These are phyloP conservation scores for Chaenodraco wilsoni DNA, from an alignment of 2,797 vertebrate genomes.

Conservation along the genomic window DNA sequence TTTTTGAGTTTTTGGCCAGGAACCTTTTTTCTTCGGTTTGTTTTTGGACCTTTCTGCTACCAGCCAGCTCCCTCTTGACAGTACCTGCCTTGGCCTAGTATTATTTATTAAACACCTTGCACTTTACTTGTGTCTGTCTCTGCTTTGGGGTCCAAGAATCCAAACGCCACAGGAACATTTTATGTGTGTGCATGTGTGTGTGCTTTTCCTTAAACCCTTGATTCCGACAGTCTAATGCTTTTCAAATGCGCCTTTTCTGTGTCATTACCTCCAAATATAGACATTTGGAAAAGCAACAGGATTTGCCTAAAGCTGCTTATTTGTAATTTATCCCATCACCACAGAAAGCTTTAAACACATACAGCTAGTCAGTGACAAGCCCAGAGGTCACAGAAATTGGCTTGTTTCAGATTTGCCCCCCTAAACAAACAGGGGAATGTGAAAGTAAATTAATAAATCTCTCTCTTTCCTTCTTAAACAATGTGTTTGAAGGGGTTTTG, in stretches of 20 bases:
- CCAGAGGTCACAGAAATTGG: slow-evolving; percentile 34
- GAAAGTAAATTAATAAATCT: not conserved
- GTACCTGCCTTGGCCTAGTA: no score
- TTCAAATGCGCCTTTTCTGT: slow-evolving; percentile 54
- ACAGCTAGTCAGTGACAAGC: slow-evolving; percentile 31
- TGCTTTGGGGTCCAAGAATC: no score
- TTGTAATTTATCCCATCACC: slow-evolving; percentile 52
- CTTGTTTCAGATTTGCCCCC: slow-evolving; percentile 1
- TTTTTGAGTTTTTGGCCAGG: no score
- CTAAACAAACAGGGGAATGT: slow-evolving; percentile 9
- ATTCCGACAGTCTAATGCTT: slow-evolving; percentile 46
- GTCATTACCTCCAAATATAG: slow-evolving; percentile 67
- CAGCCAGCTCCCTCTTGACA: no score
- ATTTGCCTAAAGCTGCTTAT: slow-evolving; percentile 64
- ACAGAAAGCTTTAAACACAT: slow-evolving; percentile 41
- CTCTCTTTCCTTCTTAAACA: not conserved
- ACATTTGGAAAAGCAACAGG: slow-evolving; percentile 51
- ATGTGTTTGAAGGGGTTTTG: not conserved
- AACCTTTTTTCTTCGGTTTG: no score
- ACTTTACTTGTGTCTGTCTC: no score
- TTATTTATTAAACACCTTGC: no score
- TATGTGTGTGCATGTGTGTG: not conserved
- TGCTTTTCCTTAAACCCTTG: slow-evolving; percentile 44
- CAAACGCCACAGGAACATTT: not conserved
- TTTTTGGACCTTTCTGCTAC: no score